A percentile compares a stretch with the other conserved stretches of the same genome.
Evolutionary conservation across 2,113 vertebrate genomes (phyloP).

Genomic region (Epinephelus cyanopodus): DNA sequence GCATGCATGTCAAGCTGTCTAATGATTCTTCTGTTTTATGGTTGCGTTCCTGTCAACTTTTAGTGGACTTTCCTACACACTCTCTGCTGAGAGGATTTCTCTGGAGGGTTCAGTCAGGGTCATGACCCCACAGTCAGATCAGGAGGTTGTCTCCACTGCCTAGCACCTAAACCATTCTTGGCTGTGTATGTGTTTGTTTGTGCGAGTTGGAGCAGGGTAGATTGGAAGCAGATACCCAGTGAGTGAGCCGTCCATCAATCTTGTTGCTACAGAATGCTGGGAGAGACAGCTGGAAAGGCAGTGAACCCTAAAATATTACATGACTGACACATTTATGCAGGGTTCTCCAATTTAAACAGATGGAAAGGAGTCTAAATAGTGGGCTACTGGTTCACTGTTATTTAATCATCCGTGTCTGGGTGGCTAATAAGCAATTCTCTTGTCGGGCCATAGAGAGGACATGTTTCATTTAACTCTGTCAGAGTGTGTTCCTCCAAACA

Average conservation of each 20-base stretch:
- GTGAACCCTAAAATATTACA: conserved; percentile 38
- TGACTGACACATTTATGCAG: conserved; percentile 23
- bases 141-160: conserved; percentile 40
- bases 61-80: not conserved
- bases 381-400: conserved; percentile 32
- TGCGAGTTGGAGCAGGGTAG: conserved; percentile 17
- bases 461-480: conserved; percentile 65
- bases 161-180: conserved; percentile 26
- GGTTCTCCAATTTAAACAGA: conserved; percentile 43
- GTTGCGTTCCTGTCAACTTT: conserved; percentile 14
- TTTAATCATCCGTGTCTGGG: conserved; percentile 51
- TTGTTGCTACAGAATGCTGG: conserved; percentile 16
- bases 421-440: conserved; percentile 60
- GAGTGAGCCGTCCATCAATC: conserved; percentile 54
- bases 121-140: conserved; percentile 25
- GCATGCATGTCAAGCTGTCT: not conserved
- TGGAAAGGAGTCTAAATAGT: conserved; percentile 43
- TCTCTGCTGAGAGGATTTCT: conserved; percentile 6
- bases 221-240: conserved; percentile 50
- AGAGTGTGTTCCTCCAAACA: conserved; percentile 53
- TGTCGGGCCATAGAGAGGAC: conserved; percentile 46
- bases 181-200: conserved; percentile 33
- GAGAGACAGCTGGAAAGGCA: conserved; percentile 54
- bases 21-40: not conserved
- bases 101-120: conserved; percentile 34